Conservation (phyloP, 2,113 vertebrate species). For the Oreotragus oreotragus region DNA sequence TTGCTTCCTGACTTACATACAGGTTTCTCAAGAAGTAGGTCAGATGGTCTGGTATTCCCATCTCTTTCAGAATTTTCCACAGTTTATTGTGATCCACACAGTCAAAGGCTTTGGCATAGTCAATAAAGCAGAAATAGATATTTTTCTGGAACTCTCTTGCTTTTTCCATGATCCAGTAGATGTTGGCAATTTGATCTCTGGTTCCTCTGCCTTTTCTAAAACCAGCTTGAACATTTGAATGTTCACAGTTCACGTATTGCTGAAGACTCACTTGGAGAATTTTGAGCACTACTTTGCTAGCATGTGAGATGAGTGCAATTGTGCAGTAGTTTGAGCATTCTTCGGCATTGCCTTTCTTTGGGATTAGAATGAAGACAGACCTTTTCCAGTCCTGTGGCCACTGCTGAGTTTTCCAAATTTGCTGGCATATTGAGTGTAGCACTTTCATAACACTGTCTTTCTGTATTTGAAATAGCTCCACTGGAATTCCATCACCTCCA, state of each 20-base stretch:
- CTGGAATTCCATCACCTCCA: neutral
- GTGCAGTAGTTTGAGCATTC: neutral
- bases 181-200: neutral
- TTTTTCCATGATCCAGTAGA: accelerated
- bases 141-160: neutral
- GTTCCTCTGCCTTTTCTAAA: neutral
- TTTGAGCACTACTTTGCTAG: neutral
- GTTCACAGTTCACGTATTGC: neutral
- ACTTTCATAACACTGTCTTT: neutral
- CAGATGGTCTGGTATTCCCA: neutral
- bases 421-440: neutral
- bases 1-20: neutral
- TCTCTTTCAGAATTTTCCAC: neutral
- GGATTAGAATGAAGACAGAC: neutral
- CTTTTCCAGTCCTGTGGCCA: neutral
- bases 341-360: neutral
- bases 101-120: neutral
- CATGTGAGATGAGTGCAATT: neutral
- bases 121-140: neutral
- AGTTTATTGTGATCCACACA: neutral
- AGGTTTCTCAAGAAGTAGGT: neutral
- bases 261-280: neutral
- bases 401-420: neutral
- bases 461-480: neutral
- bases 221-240: neutral